These are phyloP conservation scores for Drosophila albomicans DNA, from an alignment of 1,140 invertebrate species.

Conservation along the genomic window DNA sequence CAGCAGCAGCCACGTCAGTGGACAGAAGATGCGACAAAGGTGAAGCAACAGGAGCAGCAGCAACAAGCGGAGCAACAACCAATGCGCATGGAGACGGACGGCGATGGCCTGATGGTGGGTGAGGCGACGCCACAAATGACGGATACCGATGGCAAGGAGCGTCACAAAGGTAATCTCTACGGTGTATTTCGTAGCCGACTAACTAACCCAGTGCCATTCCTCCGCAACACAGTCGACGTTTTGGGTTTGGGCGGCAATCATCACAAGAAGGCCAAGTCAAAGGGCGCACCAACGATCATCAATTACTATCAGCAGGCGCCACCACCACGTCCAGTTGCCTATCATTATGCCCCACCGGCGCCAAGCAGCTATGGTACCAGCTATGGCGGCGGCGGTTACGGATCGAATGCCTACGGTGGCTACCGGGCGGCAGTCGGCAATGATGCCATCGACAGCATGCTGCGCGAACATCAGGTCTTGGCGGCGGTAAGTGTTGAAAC, in stretches of 20 bases:
- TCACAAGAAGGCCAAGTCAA: conserved; percentile 60
- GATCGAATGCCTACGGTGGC: conserved; percentile 38
- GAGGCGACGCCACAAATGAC: conserved; percentile 71
- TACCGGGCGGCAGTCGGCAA: conserved; percentile 76
- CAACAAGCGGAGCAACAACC: neutral
- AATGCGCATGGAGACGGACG: neutral
- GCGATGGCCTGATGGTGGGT: conserved; percentile 32
- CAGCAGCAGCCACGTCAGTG: too few relatives aligned
- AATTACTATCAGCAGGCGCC: conserved; percentile 60
- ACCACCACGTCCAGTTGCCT: conserved; percentile 7
- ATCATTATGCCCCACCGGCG: conserved; percentile 5
- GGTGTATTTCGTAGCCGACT: conserved; percentile 63
- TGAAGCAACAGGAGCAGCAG: neutral
- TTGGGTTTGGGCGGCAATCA: conserved; percentile 58
- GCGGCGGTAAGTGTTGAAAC: conserved; percentile 61
- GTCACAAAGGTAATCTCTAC: conserved; percentile 82
- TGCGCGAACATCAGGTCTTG: conserved; percentile 63
- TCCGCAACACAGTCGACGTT: conserved; percentile 37
- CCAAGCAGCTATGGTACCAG: conserved; percentile 54
- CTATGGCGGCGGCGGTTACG: conserved; percentile 44
- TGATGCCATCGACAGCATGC: conserved; percentile 75
- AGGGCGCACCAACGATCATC: conserved; percentile 44
- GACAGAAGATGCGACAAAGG: too few relatives aligned
- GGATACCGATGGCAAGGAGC: conserved; percentile 47
- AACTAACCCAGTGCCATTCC: conserved; percentile 26